Percentiles rank a stretch among this genome's conserved stretches.
Evolutionary conservation across 2,113 vertebrate species (phyloP).

Genomic region (Callospermophilus lateralis): DNA sequence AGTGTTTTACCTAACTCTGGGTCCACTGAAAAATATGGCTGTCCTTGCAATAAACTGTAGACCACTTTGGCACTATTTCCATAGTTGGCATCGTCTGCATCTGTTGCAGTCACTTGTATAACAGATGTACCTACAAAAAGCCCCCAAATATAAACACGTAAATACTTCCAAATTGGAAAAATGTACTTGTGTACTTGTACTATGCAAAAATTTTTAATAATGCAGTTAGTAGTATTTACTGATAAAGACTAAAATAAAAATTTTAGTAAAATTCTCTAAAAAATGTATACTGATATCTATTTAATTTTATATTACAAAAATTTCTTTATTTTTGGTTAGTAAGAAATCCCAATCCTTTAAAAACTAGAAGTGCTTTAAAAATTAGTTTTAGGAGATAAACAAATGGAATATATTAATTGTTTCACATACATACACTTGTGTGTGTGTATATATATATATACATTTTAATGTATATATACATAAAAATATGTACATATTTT

Average conservation of each 20-base stretch:
- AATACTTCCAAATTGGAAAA: background rate
- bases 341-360: background rate
- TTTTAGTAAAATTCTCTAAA: too few relatives aligned
- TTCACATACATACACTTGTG: too few relatives aligned
- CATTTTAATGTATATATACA: too few relatives aligned
- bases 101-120: slow-evolving; percentile 94
- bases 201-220: too few relatives aligned
- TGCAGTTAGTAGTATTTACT: background rate
- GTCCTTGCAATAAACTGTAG: slow-evolving; percentile 98
- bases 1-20: slow-evolving; percentile 95
- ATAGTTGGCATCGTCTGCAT: slow-evolving; percentile 97
- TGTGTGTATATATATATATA: too few relatives aligned
- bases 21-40: slow-evolving; percentile 98
- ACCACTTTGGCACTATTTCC: slow-evolving; percentile 98
- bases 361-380: background rate
- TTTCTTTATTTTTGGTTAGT: background rate
- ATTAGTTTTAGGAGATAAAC: background rate
- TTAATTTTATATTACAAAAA: background rate
- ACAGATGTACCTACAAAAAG: slow-evolving; percentile 94
- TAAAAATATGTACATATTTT: background rate
- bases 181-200: too few relatives aligned
- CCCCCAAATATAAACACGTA: background rate
- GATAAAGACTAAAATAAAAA: background rate
- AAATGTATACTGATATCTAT: background rate
- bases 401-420: background rate